Evolutionary conservation across 2,113 vertebrate species (phyloP), one percentile per base, ranked within the genome.

Genomic region (Corythaixoides concolor): DNA sequence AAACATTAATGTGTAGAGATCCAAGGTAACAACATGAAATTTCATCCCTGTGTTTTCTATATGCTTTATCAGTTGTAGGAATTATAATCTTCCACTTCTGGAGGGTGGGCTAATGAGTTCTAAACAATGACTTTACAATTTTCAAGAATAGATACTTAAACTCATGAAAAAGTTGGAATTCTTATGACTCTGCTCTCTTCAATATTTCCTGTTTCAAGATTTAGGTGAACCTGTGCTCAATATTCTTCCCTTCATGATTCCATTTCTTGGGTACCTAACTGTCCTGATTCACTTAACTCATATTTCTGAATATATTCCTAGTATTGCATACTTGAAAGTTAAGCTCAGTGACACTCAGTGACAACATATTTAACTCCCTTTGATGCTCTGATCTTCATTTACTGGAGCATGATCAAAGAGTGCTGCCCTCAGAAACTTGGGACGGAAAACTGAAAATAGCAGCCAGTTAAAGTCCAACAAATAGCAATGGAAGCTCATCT

Each of bases 301-400:
- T 50, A 90, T 81, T 88, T 89, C 86, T 78, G 73, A 92, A 90
- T 52, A 78, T 49, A 89, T 89, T 92, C 91, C 66, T 70, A 92
- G 68, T 59, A 84, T 6, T 70, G 86, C 68, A 78, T 37, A 92
- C 83, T 95, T 93, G 91, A 95, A 95, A 93, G 86, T 74, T 85
- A 90, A 92, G 83, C 83, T 90, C 17, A 4, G 89, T 89, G 83
- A 95, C 91, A 90, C 75, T 88, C 70, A 72, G 28, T 87, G 95
- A 84, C 93, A 95, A 92, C 68, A 78, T 60, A 95, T 87, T 95
- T 92, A 92, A 95, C 94, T 94, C 55, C 52, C 89, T 96, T 97
- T 97, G 95, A 95, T 97, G 91, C 91, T 96, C 80, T 85, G 84
- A 92, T 95, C 86, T 91, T 92, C 90, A 81, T 92, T 94, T 96